phyloP scores from a whole-genome alignment of 1,140 invertebrate species.

The Grapholita molesta region DNA sequence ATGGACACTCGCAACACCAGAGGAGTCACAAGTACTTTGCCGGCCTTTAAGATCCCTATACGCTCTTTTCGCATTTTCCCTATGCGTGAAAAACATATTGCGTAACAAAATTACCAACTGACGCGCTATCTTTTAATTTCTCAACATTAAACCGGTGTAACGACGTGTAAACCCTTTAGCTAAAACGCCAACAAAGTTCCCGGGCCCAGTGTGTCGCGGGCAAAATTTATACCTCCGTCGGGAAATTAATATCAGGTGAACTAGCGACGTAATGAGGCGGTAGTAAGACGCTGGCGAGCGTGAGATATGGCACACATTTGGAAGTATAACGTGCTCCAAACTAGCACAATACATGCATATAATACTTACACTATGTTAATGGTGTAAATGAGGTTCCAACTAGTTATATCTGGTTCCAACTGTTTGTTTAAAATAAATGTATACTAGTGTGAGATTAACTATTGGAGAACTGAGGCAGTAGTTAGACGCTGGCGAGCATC shows the following conservation, averaged over 20 bases:
- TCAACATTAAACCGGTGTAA: not conserved
- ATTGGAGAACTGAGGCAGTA: not conserved
- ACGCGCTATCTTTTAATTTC: conserved; percentile 1
- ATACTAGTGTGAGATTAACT: conserved; percentile 27
- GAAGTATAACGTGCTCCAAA: not conserved
- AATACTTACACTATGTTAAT: too few species aligned
- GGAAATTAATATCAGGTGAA: conserved; percentile 31
- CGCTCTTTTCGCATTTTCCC: too few species aligned
- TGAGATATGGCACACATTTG: not conserved
- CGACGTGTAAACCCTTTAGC: conserved; percentile 6
- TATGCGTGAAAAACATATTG: too few species aligned
- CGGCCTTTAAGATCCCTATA: too few species aligned
- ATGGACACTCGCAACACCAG: too few species aligned
- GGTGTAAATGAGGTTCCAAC: too few species aligned
- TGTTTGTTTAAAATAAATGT: too few species aligned
- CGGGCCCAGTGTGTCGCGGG: conserved; percentile 4
- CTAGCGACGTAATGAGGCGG: conserved; percentile 1
- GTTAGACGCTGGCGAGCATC: not conserved
- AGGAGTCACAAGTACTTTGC: too few species aligned
- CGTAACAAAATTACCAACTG: not conserved
- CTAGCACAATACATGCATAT: too few species aligned
- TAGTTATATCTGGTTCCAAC: too few species aligned
- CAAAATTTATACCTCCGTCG: conserved; percentile 28
- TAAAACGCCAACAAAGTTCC: not conserved
- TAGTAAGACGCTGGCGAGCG: not conserved